A percentile compares a stretch with the other conserved stretches of the same genome.
phyloP scores from a whole-genome alignment of 2,113 vertebrate species.

The Limanda limanda region DNA sequence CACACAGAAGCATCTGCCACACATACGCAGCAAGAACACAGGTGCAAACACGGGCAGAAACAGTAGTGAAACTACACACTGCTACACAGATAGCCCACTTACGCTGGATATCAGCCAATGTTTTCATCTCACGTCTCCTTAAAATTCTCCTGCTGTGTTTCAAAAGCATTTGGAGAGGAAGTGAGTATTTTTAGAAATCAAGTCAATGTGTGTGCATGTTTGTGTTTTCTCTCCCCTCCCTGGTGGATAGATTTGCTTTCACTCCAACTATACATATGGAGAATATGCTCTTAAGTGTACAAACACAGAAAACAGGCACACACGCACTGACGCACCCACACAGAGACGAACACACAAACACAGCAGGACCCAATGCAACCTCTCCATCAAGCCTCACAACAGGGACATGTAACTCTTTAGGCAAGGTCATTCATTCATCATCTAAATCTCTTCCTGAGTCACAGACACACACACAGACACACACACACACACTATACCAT shows the following conservation, averaged over 20 bases:
- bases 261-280: conserved; percentile 43
- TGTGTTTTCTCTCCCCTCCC: conserved; percentile 55
- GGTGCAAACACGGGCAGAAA: conserved; percentile 5
- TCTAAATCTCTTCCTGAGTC: conserved; percentile 61
- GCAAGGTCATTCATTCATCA: conserved; percentile 79
- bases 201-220: conserved; percentile 48
- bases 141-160: conserved; percentile 52
- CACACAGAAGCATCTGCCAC: background rate
- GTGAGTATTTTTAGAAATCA: conserved; percentile 64
- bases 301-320: conserved; percentile 23
- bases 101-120: conserved; percentile 54
- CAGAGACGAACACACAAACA: conserved; percentile 9
- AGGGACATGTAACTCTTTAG: conserved; percentile 68
- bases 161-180: conserved; percentile 47
- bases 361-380: conserved; percentile 47
- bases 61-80: conserved; percentile 27
- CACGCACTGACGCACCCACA: background rate
- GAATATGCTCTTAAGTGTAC: conserved; percentile 42
- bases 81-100: conserved; percentile 27
- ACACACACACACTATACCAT: conserved; percentile 22
- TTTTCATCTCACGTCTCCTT: conserved; percentile 64
- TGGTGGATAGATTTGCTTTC: conserved; percentile 55
- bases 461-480: conserved; percentile 12
- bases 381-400: conserved; percentile 55
- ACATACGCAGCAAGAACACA: conserved; percentile 1